Evolutionary conservation across 2,888 invertebrate species (phyloP).

Genomic region (Leptinotarsa haldemani): DNA sequence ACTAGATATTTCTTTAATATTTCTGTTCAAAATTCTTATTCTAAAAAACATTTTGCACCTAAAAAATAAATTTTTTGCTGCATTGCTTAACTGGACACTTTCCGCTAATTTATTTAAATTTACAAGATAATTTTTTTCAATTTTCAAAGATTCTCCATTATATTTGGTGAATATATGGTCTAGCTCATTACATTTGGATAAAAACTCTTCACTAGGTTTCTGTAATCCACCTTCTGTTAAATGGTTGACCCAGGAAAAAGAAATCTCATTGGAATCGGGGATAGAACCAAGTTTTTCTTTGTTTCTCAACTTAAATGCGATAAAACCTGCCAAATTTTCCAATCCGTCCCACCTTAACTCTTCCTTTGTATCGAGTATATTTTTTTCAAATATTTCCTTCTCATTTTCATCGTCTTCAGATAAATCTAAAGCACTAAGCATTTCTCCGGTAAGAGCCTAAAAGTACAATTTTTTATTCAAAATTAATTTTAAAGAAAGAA

Average conservation of each 20-base stretch:
- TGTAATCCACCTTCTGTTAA: slow-evolving; percentile 38
- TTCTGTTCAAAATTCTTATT: slow-evolving; percentile 34
- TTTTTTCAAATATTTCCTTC: slow-evolving; percentile 10
- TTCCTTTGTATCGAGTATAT: slow-evolving; percentile 4
- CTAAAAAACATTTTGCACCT: slow-evolving; percentile 39
- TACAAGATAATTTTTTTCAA: slow-evolving; percentile 21
- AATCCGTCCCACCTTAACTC: slow-evolving; percentile 46
- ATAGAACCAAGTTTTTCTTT: slow-evolving; percentile 42
- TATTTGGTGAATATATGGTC: slow-evolving; percentile 35
- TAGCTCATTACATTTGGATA: slow-evolving; percentile 35
- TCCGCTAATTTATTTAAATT: slow-evolving; percentile 18
- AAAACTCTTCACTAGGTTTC: slow-evolving; percentile 40
- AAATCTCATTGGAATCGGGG: slow-evolving; percentile 31
- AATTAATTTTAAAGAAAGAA: background rate
- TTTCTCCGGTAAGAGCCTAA: slow-evolving; percentile 24
- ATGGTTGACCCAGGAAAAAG: slow-evolving; percentile 43
- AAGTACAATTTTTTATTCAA: background rate
- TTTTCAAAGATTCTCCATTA: slow-evolving; percentile 39
- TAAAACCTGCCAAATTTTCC: slow-evolving; percentile 49
- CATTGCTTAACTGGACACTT: slow-evolving; percentile 28
- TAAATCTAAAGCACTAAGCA: slow-evolving; percentile 19
- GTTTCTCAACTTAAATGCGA: slow-evolving; percentile 46
- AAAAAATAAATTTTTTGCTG: slow-evolving; percentile 38
- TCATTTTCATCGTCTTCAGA: background rate
- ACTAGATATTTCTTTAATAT: slow-evolving; percentile 27